phyloP scores from a whole-genome alignment of 1,140 invertebrate species.

The Spodoptera litura region DNA sequence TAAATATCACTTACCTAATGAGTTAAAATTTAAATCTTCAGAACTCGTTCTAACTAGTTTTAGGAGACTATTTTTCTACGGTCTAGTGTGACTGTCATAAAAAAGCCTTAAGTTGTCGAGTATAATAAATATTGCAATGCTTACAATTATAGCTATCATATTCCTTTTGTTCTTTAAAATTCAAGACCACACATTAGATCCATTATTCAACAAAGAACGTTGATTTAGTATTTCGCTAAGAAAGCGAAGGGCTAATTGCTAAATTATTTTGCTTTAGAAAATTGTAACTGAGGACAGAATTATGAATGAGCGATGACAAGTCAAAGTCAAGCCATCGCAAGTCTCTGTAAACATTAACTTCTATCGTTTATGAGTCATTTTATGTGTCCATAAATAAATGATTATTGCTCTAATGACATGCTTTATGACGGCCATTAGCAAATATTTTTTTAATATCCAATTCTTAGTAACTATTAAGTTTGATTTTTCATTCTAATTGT shows the following conservation, averaged over 20 bases:
- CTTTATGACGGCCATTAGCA: background rate
- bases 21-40: background rate
- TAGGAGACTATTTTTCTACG: background rate
- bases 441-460: slow-evolving; percentile 1
- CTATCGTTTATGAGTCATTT: slow-evolving; percentile 34
- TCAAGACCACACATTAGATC: slow-evolving; percentile 8
- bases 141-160: background rate
- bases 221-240: slow-evolving; percentile 1
- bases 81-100: background rate
- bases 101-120: background rate
- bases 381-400: slow-evolving; percentile 1
- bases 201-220: background rate
- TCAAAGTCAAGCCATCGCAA: background rate
- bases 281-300: slow-evolving; percentile 4
- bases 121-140: background rate
- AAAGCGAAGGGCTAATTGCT: slow-evolving; percentile 10
- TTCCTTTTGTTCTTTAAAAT: background rate
- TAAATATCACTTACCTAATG: background rate
- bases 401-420: slow-evolving; percentile 1
- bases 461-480: slow-evolving; percentile 3
- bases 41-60: too few species aligned
- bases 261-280: slow-evolving; percentile 22
- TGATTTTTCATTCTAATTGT: background rate
- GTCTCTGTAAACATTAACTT: slow-evolving; percentile 21
- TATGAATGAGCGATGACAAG: slow-evolving; percentile 39